Evolutionary conservation across 2,888 invertebrate genomes (phyloP).

Genomic region (Diarsia rubi): DNA sequence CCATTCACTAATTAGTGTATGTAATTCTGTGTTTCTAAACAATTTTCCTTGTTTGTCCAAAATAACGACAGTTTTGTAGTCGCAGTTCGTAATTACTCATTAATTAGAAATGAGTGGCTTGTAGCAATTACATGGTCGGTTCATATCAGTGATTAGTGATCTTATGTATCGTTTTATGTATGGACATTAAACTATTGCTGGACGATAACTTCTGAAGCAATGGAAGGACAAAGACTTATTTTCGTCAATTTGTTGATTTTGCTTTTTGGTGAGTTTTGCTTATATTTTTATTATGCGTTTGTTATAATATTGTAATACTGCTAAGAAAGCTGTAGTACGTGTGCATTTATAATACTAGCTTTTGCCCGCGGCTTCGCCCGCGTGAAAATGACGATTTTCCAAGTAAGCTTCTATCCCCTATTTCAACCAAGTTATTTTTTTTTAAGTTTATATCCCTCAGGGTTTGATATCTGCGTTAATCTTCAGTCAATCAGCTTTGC

Average conservation of each 20-base stretch:
- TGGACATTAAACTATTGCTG: neutral
- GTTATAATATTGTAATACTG: neutral
- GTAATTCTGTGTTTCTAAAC: neutral
- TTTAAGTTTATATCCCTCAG: no score
- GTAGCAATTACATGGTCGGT: constrained; percentile 38
- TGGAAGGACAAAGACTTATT: constrained; percentile 11
- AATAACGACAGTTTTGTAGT: neutral
- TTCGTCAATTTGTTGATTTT: constrained; percentile 24
- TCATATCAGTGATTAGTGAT: neutral
- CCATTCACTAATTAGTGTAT: neutral
- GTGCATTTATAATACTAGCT: no score
- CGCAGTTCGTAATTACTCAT: constrained; percentile 5
- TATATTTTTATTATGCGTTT: neutral
- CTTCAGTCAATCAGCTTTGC: no score
- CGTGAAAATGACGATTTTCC: no score
- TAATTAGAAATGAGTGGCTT: constrained; percentile 16
- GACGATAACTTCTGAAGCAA: constrained; percentile 5
- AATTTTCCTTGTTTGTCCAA: constrained; percentile 3
- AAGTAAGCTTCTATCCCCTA: no score
- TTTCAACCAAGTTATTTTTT: no score
- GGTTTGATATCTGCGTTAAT: no score
- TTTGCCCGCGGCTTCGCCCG: no score
- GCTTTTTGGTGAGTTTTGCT: constrained; percentile 28
- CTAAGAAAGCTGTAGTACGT: no score
- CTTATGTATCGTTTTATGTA: neutral